Evolutionary conservation across 1,140 invertebrate genomes (phyloP).

Genomic region (Philopotamus ludificatus): DNA sequence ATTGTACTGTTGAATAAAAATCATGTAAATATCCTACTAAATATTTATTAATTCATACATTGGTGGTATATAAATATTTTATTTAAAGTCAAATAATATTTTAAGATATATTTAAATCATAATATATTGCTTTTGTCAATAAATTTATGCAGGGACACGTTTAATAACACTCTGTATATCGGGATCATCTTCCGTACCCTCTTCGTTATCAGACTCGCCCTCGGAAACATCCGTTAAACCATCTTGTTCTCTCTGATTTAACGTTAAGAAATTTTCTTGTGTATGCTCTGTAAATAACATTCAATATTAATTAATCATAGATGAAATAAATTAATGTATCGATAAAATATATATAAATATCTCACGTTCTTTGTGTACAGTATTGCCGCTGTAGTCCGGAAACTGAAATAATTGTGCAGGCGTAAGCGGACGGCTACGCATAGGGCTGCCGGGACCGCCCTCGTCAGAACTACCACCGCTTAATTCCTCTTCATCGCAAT

Average conservation of each 20-base stretch:
- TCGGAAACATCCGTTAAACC: slow-evolving; percentile 55
- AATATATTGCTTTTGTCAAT: neutral
- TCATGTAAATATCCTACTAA: too few species aligned
- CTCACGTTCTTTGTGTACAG: slow-evolving; percentile 52
- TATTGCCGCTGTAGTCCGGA: slow-evolving; percentile 52
- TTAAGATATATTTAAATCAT: too few species aligned
- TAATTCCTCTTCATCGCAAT: slow-evolving; percentile 56
- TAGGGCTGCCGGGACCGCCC: slow-evolving; percentile 41
- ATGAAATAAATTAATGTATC: too few species aligned
- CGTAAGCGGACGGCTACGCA: slow-evolving; percentile 45
- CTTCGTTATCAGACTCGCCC: slow-evolving; percentile 51
- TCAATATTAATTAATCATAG: too few species aligned
- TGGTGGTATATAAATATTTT: too few species aligned
- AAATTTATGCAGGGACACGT: slow-evolving; percentile 24
- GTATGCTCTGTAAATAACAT: slow-evolving; percentile 20
- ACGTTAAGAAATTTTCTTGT: slow-evolving; percentile 48
- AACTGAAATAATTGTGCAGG: slow-evolving; percentile 45
- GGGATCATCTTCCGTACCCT: slow-evolving; percentile 27
- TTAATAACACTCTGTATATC: slow-evolving; percentile 9
- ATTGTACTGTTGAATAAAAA: too few species aligned
- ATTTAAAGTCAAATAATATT: too few species aligned
- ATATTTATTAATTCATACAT: too few species aligned
- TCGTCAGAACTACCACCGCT: slow-evolving; percentile 51
- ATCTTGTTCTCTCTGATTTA: slow-evolving; percentile 49
- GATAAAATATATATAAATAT: slow-evolving; percentile 12